A percentile compares a stretch with the other conserved stretches of the same genome.
phyloP scores from a whole-genome alignment of 92 coral and sea anemone genomes.

The Virgularia gustaviana region DNA sequence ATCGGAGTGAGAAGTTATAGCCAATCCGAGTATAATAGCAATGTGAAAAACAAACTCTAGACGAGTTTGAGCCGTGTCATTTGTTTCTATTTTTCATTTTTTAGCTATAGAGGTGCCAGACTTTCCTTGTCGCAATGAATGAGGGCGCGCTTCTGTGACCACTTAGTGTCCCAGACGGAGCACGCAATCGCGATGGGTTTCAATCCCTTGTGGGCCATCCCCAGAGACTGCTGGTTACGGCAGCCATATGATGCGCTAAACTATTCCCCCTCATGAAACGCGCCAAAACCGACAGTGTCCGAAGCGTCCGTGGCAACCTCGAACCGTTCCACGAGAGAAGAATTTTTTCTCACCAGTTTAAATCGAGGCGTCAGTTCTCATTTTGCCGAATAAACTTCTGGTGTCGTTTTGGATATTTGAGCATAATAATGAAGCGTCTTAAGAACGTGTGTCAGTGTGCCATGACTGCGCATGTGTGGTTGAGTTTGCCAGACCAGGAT shows the following conservation, averaged over 20 bases:
- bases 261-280: not conserved
- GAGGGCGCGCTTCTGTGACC: constrained; percentile 34
- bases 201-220: constrained; percentile 16
- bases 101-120: too few species aligned
- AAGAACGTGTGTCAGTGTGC: constrained; percentile 29
- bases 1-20: too few species aligned
- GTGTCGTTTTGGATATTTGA: not conserved
- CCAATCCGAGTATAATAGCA: too few species aligned
- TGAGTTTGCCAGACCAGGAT: constrained; percentile 25
- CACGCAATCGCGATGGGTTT: constrained; percentile 42
- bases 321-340: constrained; percentile 26
- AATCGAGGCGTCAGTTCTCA: not conserved
- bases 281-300: constrained; percentile 4
- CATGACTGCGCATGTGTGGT: constrained; percentile 15
- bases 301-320: constrained; percentile 32
- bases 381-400: not conserved
- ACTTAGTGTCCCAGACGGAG: constrained; percentile 35
- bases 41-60: too few species aligned
- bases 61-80: too few species aligned
- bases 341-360: constrained; percentile 7
- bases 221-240: not conserved
- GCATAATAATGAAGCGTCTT: constrained; percentile 13
- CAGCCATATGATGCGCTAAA: not conserved
- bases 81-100: too few species aligned
- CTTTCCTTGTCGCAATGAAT: constrained; percentile 32